Conservation (phyloP, 2,797 vertebrate genomes). For the Crossoptilon crossoptilon region DNA sequence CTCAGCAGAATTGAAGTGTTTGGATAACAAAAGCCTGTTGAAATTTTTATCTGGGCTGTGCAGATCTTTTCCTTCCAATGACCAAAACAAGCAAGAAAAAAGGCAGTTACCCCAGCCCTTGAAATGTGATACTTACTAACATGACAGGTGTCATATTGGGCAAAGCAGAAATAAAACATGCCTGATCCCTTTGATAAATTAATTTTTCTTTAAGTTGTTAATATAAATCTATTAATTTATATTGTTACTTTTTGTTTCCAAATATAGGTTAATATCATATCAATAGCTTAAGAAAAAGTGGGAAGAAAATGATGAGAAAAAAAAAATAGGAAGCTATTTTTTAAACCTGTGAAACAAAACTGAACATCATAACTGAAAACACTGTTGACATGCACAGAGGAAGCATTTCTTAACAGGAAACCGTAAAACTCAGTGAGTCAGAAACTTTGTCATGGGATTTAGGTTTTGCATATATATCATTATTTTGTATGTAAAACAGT, state of each 20-base stretch:
- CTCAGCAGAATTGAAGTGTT: background rate
- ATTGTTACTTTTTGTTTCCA: background rate
- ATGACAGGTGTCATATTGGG: background rate
- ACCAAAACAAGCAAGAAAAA: background rate
- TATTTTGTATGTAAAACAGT: constrained; percentile 66
- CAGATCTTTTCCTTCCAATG: background rate
- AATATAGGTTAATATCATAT: background rate
- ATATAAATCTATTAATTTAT: background rate
- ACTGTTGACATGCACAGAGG: constrained; percentile 19
- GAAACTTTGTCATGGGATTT: constrained; percentile 59
- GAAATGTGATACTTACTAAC: constrained; percentile 19
- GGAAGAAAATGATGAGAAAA: background rate
- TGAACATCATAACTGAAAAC: constrained; percentile 20
- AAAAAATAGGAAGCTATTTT: background rate
- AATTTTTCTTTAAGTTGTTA: background rate
- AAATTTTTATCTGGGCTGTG: constrained; percentile 5
- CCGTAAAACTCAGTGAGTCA: constrained; percentile 59
- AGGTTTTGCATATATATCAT: constrained; percentile 60
- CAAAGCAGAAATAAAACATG: background rate
- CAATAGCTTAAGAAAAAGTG: background rate
- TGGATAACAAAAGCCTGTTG: background rate
- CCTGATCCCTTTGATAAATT: background rate
- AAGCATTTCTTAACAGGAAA: constrained; percentile 54
- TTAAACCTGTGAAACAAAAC: constrained; percentile 4
- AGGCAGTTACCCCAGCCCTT: background rate